Base-by-base conservation (phyloP, 2,888 invertebrate genomes). In the Amblyteles armatorius region DNA sequence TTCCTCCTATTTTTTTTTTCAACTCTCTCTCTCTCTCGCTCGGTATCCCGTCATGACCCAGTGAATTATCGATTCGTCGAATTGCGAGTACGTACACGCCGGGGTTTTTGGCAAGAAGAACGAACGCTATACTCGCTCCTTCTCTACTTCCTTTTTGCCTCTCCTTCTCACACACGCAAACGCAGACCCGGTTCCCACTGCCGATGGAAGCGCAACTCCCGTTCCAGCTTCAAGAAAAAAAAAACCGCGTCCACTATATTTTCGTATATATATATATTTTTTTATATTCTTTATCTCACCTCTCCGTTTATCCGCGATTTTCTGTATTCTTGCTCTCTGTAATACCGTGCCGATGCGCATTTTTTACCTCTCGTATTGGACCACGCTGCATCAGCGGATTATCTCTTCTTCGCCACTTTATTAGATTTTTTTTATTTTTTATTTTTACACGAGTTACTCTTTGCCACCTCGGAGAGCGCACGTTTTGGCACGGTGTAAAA, bases 11-110 rank as follows among this genome's bases (percentile, higher is more conserved):
- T 69, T 63, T 3, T 60, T 67, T 65, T 57, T 76, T 5, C n/a
- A 44, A 29, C 44, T 78, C 48, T 78, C 19, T 78, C 48, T 78
- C 19, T 79, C 44, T 1, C 71, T 82, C 65, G 63, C 69, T 63
- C 44, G 71, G 71, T 72, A 90, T 88, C 88, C 89, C 88, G 88
- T 87, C 88, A 88, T 91, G 92, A 92, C 91, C 92, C 91, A 92
- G 89, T 92, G 91, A 90, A 91, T 90, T 92, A 92, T 92, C 89
- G 91, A 92, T 92, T 91, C 87, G 89, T 79, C 69, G 82, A 85
- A 82, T 79, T 73, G 71, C 85, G 79, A 71, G 77, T 79, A 79
- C 71, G 78, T 71, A 74, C 52, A 82, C 55, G 77, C 87, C 81
- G 87, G 87, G 83, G 84, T 87, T 91, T 90, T 90, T 90, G 90